Evolutionary conservation across 2,888 invertebrate genomes (phyloP).

Genomic region (Oconnorella tubifera): DNA sequence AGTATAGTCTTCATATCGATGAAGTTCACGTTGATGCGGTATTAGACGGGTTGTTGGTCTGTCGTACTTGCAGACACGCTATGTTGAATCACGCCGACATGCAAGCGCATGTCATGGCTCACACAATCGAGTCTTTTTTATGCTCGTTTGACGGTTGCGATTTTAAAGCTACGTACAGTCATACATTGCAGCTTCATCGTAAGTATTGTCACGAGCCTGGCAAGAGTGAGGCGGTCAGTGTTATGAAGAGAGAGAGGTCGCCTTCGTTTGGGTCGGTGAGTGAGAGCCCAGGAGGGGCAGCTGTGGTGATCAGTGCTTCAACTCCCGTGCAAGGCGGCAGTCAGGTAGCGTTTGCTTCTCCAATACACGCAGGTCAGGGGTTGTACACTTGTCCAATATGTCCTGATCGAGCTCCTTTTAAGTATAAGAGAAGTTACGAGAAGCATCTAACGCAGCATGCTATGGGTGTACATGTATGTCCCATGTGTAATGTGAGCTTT

Average conservation of each 20-base stretch:
- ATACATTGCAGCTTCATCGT: constrained; percentile 3
- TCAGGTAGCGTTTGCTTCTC: too few relatives aligned
- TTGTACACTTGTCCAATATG: constrained; percentile 25
- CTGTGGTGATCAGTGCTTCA: too few relatives aligned
- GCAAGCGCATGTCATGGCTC: constrained; percentile 10
- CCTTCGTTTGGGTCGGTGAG: not conserved
- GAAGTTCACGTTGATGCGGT: constrained; percentile 10
- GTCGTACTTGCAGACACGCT: constrained; percentile 5
- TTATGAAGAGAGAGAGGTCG: not conserved
- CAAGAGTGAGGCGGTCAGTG: too few relatives aligned
- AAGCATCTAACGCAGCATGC: constrained; percentile 29
- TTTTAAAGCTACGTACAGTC: constrained; percentile 3
- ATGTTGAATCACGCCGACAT: not conserved
- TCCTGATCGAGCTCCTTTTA: constrained; percentile 25
- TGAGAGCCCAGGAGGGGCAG: not conserved
- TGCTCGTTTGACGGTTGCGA: constrained; percentile 1
- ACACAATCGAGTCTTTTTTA: constrained; percentile 1
- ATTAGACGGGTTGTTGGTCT: not conserved
- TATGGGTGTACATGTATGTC: constrained; percentile 13
- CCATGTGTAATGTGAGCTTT: constrained; percentile 16
- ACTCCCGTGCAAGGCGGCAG: too few relatives aligned
- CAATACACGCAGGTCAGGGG: too few relatives aligned
- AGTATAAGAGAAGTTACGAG: constrained; percentile 26
- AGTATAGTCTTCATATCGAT: constrained; percentile 4
- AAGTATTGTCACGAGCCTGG: constrained; percentile 13